Evolutionary conservation across 1,140 invertebrate genomes (phyloP).

Genomic region (Drosophila serrata): DNA sequence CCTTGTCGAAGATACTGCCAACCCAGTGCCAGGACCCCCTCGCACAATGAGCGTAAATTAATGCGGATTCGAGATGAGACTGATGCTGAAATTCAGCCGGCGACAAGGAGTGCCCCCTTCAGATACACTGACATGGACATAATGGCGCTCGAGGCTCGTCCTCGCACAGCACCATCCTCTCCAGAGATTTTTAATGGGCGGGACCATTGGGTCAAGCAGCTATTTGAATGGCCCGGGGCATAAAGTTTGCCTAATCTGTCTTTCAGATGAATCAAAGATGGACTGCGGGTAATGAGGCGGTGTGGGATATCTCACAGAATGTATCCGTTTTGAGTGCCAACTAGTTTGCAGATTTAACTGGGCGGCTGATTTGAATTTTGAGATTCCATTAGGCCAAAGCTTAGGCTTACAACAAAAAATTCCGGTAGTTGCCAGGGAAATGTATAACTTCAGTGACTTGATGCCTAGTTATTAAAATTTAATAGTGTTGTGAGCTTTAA

Average conservation of each 20-base stretch:
- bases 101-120: conserved; percentile 33
- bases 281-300: conserved; percentile 37
- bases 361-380: conserved; percentile 24
- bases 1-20: conserved; percentile 51
- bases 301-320: conserved; percentile 25
- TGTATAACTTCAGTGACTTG: not conserved
- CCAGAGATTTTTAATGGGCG: conserved; percentile 41
- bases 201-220: conserved; percentile 68
- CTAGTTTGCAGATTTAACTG: conserved; percentile 14
- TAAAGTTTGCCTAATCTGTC: conserved; percentile 74
- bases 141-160: conserved; percentile 55
- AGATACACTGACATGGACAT: conserved; percentile 55
- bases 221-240: conserved; percentile 39
- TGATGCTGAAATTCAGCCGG: conserved; percentile 23
- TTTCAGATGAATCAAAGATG: conserved; percentile 60
- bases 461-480: not conserved
- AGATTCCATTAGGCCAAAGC: conserved; percentile 4
- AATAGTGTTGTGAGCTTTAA: not conserved
- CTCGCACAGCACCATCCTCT: conserved; percentile 4
- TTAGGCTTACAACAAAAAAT: not conserved
- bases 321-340: conserved; percentile 13
- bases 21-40: conserved; percentile 12
- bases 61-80: conserved; percentile 71
- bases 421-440: not conserved
- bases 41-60: conserved; percentile 78